phyloP scores from a whole-genome alignment of 2,888 invertebrate genomes.

The Polydrusus tereticollis region DNA sequence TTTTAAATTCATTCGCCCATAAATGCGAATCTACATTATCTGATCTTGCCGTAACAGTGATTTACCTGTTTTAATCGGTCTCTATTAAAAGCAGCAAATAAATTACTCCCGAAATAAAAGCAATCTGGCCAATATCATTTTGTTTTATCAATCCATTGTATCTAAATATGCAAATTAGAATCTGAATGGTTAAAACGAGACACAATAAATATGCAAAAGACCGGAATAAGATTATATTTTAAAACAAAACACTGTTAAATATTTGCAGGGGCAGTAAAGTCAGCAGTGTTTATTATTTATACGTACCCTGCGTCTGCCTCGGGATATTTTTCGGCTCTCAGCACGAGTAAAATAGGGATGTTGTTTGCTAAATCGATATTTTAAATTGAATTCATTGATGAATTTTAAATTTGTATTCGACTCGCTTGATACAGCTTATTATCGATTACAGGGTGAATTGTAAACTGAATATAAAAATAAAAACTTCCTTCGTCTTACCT shows the following conservation, averaged over 20 bases:
- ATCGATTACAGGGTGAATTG: too few relatives aligned
- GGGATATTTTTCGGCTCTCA: background rate
- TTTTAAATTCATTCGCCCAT: too few relatives aligned
- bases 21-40: background rate
- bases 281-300: conserved; percentile 27
- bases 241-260: conserved; percentile 17
- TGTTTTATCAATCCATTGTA: background rate
- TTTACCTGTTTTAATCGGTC: background rate
- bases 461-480: too few relatives aligned
- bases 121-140: background rate
- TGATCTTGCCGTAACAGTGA: background rate
- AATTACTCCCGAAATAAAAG: background rate
- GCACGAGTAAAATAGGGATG: background rate
- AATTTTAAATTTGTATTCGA: too few relatives aligned
- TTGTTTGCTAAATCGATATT: background rate
- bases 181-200: background rate
- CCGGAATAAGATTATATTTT: conserved; percentile 19
- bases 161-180: background rate
- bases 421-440: too few relatives aligned
- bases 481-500: too few relatives aligned
- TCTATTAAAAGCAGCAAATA: background rate
- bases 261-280: conserved; percentile 19
- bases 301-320: conserved; percentile 3
- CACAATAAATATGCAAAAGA: background rate
- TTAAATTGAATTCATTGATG: background rate